These are phyloP conservation scores for Neoascia interrupta DNA, from an alignment of 2,888 invertebrate species.

Conservation along the genomic window DNA sequence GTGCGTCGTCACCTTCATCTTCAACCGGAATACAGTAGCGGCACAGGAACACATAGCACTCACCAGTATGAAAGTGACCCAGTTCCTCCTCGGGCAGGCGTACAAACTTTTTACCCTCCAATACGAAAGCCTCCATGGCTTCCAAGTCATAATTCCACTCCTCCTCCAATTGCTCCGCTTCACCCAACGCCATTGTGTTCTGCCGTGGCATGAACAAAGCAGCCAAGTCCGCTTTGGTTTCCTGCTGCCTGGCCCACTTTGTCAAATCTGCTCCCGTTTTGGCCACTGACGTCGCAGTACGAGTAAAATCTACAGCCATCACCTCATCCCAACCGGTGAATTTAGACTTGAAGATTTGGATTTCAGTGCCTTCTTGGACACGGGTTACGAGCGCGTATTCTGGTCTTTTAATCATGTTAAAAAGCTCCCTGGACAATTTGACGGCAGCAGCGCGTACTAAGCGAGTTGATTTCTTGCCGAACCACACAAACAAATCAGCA, in stretches of 20 bases:
- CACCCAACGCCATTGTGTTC: slow-evolving; percentile 89
- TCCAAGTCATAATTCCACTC: slow-evolving; percentile 99
- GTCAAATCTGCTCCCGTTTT: slow-evolving; percentile 97
- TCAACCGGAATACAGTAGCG: slow-evolving; percentile 93
- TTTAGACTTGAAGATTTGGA: slow-evolving; percentile 97
- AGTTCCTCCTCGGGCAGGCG: slow-evolving; percentile 96
- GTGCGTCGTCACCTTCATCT: slow-evolving; percentile 82
- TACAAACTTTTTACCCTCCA: slow-evolving; percentile 98
- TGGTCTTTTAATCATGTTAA: slow-evolving; percentile 95
- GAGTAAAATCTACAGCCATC: slow-evolving; percentile 98
- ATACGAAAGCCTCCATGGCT: slow-evolving; percentile 97
- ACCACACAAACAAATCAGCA: slow-evolving; percentile 97
- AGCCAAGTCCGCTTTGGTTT: slow-evolving; percentile 95
- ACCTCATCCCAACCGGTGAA: slow-evolving; percentile 99
- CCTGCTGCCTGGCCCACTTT: slow-evolving; percentile 93
- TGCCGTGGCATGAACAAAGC: slow-evolving; percentile 97
- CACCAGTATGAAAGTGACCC: slow-evolving; percentile 93
- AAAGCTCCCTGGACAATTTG: slow-evolving; percentile 97
- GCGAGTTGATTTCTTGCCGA: slow-evolving; percentile 98
- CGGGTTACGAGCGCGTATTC: slow-evolving; percentile 92
- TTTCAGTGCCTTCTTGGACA: slow-evolving; percentile 94
- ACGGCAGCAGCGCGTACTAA: slow-evolving; percentile 97
- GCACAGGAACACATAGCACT: slow-evolving; percentile 99
- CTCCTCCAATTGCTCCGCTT: slow-evolving; percentile 92
- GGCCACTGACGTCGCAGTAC: slow-evolving; percentile 97